Conservation (phyloP, 2,113 vertebrate species). For the Silurus asotus region DNA sequence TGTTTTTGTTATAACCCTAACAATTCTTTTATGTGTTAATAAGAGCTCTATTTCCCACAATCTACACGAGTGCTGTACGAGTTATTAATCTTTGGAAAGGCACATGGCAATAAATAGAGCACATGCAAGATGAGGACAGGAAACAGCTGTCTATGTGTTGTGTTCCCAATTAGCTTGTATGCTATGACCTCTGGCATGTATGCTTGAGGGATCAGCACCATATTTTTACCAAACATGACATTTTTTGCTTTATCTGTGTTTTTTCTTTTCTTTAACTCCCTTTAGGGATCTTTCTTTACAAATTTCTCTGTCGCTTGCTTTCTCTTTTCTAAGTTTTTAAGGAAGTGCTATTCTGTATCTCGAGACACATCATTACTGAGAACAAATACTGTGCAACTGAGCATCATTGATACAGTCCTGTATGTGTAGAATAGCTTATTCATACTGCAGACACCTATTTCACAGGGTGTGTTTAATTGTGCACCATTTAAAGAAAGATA, state of each 20-base stretch:
- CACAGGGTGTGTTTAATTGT: constrained; percentile 15
- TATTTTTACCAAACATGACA: constrained; percentile 39
- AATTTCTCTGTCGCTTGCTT: not conserved
- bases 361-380: constrained; percentile 33
- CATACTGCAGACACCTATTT: not conserved
- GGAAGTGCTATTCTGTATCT: constrained; percentile 10
- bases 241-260: not conserved
- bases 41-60: not conserved
- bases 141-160: constrained; percentile 33
- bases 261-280: not conserved
- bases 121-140: not conserved
- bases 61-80: not conserved
- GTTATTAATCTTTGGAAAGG: not conserved
- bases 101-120: not conserved
- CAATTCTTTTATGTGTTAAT: not conserved
- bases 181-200: constrained; percentile 36
- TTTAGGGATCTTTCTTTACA: not conserved
- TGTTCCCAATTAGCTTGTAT: constrained; percentile 46
- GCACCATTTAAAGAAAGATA: constrained; percentile 6
- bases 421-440: constrained; percentile 14
- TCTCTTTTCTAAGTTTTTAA: constrained; percentile 5
- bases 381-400: constrained; percentile 13
- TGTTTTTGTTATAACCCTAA: not conserved
- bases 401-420: constrained; percentile 25
- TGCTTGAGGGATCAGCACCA: constrained; percentile 39